Percentiles rank a stretch among this genome's conserved stretches.
Conservation (phyloP, 2,797 vertebrate species). For the Lindbergichthys nudifrons region DNA sequence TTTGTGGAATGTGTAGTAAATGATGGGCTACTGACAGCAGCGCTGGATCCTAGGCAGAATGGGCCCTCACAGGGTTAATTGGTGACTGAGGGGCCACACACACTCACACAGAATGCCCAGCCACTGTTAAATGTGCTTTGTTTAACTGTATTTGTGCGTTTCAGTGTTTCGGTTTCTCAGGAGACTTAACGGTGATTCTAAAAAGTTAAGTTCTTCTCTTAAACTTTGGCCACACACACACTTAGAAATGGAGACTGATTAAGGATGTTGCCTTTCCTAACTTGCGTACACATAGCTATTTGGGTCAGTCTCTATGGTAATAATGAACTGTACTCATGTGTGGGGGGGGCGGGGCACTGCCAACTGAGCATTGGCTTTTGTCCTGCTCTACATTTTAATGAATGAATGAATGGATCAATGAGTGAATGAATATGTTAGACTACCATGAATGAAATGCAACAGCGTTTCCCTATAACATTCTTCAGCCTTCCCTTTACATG, state of each 20-base stretch:
- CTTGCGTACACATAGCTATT: constrained; percentile 22
- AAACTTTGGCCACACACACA: neutral
- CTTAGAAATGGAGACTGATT: constrained; percentile 2
- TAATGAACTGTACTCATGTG: constrained; percentile 46
- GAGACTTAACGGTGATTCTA: constrained; percentile 1
- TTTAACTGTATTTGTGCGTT: neutral
- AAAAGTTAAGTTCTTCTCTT: neutral
- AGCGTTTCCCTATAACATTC: neutral
- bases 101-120: neutral
- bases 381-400: neutral
- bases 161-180: neutral
- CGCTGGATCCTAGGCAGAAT: constrained; percentile 24
- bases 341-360: neutral
- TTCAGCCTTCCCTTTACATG: neutral
- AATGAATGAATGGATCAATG: constrained; percentile 10
- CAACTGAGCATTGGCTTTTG: neutral
- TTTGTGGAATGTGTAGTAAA: constrained; percentile 64
- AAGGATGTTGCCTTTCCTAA: constrained; percentile 6
- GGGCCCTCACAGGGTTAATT: constrained; percentile 41
- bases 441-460: neutral
- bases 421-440: neutral
- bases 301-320: constrained; percentile 44
- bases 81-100: constrained; percentile 24
- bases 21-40: constrained; percentile 49
- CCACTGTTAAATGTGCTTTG: constrained; percentile 3